Evolutionary conservation across 2,888 invertebrate species (phyloP).

Genomic region (Torymus aiolomorphi): DNA sequence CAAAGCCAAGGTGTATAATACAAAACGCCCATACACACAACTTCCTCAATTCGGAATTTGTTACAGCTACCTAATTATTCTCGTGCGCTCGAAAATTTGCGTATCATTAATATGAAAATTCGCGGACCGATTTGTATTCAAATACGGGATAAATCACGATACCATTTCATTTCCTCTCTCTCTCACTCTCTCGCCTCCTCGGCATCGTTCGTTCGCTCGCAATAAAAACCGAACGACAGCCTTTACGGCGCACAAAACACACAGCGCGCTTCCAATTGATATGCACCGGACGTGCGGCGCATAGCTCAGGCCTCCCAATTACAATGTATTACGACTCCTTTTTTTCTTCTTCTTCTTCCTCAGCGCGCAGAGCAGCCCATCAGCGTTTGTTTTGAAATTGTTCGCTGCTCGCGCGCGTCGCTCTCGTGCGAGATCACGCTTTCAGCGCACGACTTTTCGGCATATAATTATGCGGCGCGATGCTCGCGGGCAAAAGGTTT

Average conservation of each 20-base stretch:
- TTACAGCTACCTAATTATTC: constrained; percentile 21
- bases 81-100: constrained; percentile 9
- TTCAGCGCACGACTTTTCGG: constrained; percentile 54
- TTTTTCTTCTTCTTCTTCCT: not conserved
- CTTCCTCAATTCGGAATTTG: constrained; percentile 17
- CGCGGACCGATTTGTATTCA: constrained; percentile 26
- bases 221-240: too few relatives aligned
- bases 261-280: constrained; percentile 31
- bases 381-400: constrained; percentile 32
- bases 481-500: constrained; percentile 36
- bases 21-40: constrained; percentile 1
- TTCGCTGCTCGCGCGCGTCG: not conserved
- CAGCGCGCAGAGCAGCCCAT: too few relatives aligned
- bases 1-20: constrained; percentile 19
- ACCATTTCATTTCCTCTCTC: constrained; percentile 12
- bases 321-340: constrained; percentile 47
- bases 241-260: not conserved
- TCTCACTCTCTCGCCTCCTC: too few relatives aligned
- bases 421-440: constrained; percentile 15
- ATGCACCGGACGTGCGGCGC: constrained; percentile 36
- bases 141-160: constrained; percentile 26
- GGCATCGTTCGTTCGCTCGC: too few relatives aligned
- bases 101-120: constrained; percentile 27
- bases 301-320: constrained; percentile 37
- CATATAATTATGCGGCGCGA: constrained; percentile 33